Base-by-base conservation (phyloP, 1,140 invertebrate genomes). In the Panagrolaimus sp. region DNA sequence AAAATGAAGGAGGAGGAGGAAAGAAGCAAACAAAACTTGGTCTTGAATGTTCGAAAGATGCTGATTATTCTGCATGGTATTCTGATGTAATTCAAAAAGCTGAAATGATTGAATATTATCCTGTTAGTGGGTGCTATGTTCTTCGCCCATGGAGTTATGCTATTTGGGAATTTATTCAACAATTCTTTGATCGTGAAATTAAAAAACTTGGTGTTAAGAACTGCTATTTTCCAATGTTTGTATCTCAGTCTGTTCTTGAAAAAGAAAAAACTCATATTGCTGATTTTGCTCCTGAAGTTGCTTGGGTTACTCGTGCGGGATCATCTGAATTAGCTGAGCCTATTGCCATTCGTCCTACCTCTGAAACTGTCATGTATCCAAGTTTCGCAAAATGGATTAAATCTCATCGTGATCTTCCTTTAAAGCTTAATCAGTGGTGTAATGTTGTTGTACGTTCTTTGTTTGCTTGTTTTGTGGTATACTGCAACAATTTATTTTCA, bases 321-420 rank as follows among this genome's bases (percentile, higher is more conserved):
- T 88, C 91, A 44, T 83, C 82, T n/a, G 93, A 98, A 65, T 85
- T 99, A 77, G 92, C 93, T 3, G 95, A 98, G 84, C 96, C 91
- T n/a, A 93, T 99, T 80, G 96, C 96, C 31, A 91, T 99, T 74
- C 88, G 96, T 67, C 96, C 96, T 47, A 99, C 96, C 14, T 96
- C 93, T 73, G 96, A 99, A 86, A 99, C 96, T 45, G 93, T 95
- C 25, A 99, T 99, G 95, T 99, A 98, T 86, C 96, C 96, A 5
- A 89, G 93, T 1, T 98, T 92, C 86, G 92, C 94, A 1, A 96
- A 96, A 85, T 98, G 96, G 96, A 89, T 98, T 61, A 91, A 96
- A 85, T 96, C 93, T n/a, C 91, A 99, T 83, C 84, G 95, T 69
- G 95, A 98, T 87, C 87, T 99, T 62, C 96, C 96, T 0, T 86